These are phyloP conservation scores for Streptopelia turtur DNA, from an alignment of 2,797 vertebrate species.

Conservation along the genomic window DNA sequence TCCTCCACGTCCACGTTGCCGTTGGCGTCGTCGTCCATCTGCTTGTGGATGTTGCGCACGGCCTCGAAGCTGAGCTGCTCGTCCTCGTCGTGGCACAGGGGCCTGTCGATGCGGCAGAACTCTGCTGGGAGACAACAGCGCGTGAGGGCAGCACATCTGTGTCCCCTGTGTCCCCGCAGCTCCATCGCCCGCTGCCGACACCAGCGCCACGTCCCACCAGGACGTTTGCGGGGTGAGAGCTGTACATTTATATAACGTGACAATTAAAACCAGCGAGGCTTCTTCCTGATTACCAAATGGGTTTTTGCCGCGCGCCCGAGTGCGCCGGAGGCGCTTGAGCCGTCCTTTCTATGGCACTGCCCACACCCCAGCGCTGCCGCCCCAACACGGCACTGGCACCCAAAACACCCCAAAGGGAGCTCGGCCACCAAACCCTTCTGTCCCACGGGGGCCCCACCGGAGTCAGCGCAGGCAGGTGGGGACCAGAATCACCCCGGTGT, in stretches of 20 bases:
- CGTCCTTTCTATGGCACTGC: not conserved
- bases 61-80: conserved; percentile 92
- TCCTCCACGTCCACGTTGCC: conserved; percentile 94
- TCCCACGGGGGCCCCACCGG: too few relatives aligned
- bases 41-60: conserved; percentile 94
- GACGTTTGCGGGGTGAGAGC: not conserved
- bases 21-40: conserved; percentile 98
- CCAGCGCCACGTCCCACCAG: fast-evolving
- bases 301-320: not conserved
- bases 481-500: not conserved
- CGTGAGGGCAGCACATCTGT: not conserved
- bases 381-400: not conserved
- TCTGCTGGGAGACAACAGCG: conserved; percentile 76
- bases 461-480: not conserved
- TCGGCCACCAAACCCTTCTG: not conserved
- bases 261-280: not conserved
- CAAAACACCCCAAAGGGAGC: not conserved
- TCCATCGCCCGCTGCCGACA: not conserved
- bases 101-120: conserved; percentile 90
- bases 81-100: conserved; percentile 89
- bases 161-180: not conserved
- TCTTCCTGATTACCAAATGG: not conserved
- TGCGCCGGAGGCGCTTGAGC: fast-evolving
- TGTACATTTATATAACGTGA: not conserved
- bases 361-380: too few relatives aligned